Evolutionary conservation across 2,797 vertebrate species (phyloP).

Genomic region (Mormyrops attenuatus): DNA sequence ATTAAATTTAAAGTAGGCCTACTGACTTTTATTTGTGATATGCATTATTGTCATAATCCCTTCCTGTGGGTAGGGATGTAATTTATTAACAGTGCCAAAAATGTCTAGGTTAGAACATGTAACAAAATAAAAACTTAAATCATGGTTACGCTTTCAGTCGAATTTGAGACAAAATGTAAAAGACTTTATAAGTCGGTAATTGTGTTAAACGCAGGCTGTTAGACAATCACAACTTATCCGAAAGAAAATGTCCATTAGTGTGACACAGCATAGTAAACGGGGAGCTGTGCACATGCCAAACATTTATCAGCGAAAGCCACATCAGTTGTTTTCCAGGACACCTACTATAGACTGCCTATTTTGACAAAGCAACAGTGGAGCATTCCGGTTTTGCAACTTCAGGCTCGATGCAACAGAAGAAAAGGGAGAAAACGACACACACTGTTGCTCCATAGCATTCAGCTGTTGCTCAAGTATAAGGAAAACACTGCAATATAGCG

Average conservation of each 20-base stretch:
- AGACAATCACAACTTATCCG: not conserved
- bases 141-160: not conserved
- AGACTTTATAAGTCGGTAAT: not conserved
- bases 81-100: not conserved
- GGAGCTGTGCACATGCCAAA: not conserved
- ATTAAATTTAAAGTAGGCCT: conserved; percentile 6
- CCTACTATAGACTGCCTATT: not conserved
- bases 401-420: not conserved
- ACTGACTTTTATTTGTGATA: not conserved
- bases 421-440: not conserved
- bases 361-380: not conserved
- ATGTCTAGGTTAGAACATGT: not conserved
- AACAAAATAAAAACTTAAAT: not conserved
- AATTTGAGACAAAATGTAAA: not conserved
- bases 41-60: conserved; percentile 2
- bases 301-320: not conserved
- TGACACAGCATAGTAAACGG: not conserved
- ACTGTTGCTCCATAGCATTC: not conserved
- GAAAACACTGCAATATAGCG: not conserved
- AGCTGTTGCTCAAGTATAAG: not conserved
- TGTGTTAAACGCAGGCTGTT: not conserved
- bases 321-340: not conserved
- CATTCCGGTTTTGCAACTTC: conserved; percentile 18
- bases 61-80: conserved; percentile 2
- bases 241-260: not conserved